Evolutionary conservation across 2,888 invertebrate genomes (phyloP).

Genomic region (Halictus quadricinctus): DNA sequence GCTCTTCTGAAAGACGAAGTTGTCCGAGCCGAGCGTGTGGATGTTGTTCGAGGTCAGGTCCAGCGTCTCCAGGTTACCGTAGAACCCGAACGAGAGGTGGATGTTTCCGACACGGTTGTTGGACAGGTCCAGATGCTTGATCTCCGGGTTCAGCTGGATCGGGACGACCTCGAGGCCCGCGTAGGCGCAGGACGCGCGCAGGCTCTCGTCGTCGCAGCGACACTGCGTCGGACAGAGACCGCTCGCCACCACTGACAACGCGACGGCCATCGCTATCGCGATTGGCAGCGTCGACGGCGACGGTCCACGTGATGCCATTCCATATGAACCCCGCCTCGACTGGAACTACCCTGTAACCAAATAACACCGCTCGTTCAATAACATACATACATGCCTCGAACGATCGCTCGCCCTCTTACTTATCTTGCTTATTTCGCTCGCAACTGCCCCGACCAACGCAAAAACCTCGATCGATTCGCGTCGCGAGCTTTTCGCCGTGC

Average conservation of each 20-base stretch:
- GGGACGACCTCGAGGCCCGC: constrained; percentile 93
- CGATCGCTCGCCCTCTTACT: not conserved
- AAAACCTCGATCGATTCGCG: constrained; percentile 4
- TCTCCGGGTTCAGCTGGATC: constrained; percentile 94
- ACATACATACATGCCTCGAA: not conserved
- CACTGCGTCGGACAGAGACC: constrained; percentile 92
- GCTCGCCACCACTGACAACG: constrained; percentile 82
- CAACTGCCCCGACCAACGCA: not conserved
- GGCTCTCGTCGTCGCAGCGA: constrained; percentile 90
- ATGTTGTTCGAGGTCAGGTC: constrained; percentile 93
- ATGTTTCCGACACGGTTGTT: constrained; percentile 92
- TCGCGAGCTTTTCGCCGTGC: not conserved
- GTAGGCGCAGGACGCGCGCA: constrained; percentile 90
- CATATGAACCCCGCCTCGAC: constrained; percentile 78
- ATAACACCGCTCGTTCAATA: constrained; percentile 4
- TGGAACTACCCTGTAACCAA: constrained; percentile 73
- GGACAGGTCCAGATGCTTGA: constrained; percentile 92
- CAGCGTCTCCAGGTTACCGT: constrained; percentile 90
- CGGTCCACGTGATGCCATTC: constrained; percentile 83
- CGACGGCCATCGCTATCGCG: constrained; percentile 80
- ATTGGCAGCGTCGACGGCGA: constrained; percentile 83
- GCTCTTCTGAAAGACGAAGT: constrained; percentile 90
- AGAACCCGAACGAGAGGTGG: constrained; percentile 90
- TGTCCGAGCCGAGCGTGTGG: constrained; percentile 90
- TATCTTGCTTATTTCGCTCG: constrained; percentile 3